Evolutionary conservation across 2,797 vertebrate species (phyloP).

Genomic region (Pyrocephalus nanus): DNA sequence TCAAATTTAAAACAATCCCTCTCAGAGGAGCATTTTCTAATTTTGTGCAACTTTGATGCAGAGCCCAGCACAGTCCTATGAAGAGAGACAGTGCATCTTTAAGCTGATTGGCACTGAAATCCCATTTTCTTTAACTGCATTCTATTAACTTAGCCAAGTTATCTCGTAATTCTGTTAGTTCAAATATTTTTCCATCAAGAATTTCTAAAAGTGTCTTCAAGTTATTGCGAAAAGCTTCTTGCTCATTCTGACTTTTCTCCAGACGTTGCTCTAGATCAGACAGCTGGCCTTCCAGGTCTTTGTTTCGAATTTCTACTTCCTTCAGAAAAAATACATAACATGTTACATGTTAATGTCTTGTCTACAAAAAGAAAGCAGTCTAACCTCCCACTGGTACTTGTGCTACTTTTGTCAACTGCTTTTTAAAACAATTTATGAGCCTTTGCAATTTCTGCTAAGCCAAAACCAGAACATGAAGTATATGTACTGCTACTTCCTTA

Average conservation of each 20-base stretch:
- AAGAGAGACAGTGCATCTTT: slow-evolving; percentile 81
- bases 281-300: slow-evolving; percentile 94
- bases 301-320: slow-evolving; percentile 95
- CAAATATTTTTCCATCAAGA: slow-evolving; percentile 98
- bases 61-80: slow-evolving; percentile 77
- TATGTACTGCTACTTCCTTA: neutral
- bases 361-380: slow-evolving; percentile 8
- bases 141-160: slow-evolving; percentile 96
- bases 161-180: slow-evolving; percentile 97
- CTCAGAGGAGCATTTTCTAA: slow-evolving; percentile 72
- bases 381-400: neutral
- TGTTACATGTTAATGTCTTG: slow-evolving; percentile 46
- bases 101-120: slow-evolving; percentile 75
- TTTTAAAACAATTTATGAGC: neutral
- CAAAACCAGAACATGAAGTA: neutral
- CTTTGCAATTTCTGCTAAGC: neutral
- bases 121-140: slow-evolving; percentile 88
- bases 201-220: slow-evolving; percentile 98
- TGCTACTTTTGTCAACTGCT: neutral
- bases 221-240: slow-evolving; percentile 96
- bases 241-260: slow-evolving; percentile 95
- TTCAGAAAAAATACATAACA: slow-evolving; percentile 77
- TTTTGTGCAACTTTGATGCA: slow-evolving; percentile 82
- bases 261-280: slow-evolving; percentile 91
- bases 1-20: slow-evolving; percentile 80